These are phyloP conservation scores for Caenorhabditis sp. DNA, from an alignment of 2,888 invertebrate species.

Conservation along the genomic window DNA sequence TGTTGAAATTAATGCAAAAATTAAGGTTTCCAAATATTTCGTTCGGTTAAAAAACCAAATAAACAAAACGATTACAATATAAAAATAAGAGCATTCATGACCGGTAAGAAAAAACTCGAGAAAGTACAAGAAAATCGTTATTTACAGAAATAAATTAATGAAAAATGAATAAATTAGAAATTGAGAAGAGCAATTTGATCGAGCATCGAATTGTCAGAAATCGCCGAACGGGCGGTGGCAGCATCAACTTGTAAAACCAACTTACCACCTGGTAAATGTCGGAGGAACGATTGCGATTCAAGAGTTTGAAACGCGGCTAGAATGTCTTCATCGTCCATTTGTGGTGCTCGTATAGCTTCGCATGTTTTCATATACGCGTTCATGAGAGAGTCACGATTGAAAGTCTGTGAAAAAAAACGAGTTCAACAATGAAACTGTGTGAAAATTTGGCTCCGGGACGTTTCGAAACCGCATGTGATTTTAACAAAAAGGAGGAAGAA, in stretches of 20 bases:
- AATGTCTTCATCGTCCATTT: conserved; percentile 48
- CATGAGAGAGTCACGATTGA: conserved; percentile 45
- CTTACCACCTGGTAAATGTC: conserved; percentile 35
- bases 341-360: conserved; percentile 42
- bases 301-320: conserved; percentile 44
- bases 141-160: neutral
- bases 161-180: conserved; percentile 17
- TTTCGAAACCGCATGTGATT: too few relatives aligned
- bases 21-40: neutral
- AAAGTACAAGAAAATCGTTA: neutral
- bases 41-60: neutral
- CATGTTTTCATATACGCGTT: conserved; percentile 52
- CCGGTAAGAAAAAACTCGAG: neutral
- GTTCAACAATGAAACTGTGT: too few relatives aligned
- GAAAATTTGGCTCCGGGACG: too few relatives aligned
- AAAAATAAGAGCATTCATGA: neutral
- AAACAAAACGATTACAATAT: neutral
- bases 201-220: conserved; percentile 51
- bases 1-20: neutral
- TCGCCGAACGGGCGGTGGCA: conserved; percentile 44
- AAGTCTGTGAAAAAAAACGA: too few relatives aligned
- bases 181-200: conserved; percentile 40
- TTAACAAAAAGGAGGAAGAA: too few relatives aligned
- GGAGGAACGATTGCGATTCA: conserved; percentile 48
- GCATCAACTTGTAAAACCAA: conserved; percentile 51